Evolutionary conservation across 2,888 invertebrate species (phyloP).

Genomic region (Empis livida): DNA sequence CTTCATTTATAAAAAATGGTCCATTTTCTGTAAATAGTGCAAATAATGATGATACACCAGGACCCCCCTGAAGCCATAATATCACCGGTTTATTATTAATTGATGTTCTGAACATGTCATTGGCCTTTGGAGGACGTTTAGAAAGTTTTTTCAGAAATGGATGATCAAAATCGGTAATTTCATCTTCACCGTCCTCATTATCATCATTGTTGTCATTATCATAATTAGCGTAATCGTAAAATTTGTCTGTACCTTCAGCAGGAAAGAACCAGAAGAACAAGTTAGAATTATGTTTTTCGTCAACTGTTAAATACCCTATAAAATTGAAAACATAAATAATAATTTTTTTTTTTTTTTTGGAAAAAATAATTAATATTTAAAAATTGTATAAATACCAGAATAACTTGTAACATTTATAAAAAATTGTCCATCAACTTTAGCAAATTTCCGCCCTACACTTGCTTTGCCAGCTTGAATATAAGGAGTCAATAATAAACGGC

Average conservation of each 20-base stretch:
- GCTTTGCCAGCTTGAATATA: slow-evolving; percentile 26
- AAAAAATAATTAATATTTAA: too few relatives aligned
- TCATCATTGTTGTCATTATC: not conserved
- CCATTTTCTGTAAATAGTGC: slow-evolving; percentile 78
- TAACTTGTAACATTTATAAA: slow-evolving; percentile 38
- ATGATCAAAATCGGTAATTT: slow-evolving; percentile 21
- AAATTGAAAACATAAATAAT: slow-evolving; percentile 35
- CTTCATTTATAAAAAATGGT: slow-evolving; percentile 46
- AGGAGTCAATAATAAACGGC: slow-evolving; percentile 32
- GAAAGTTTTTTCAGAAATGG: slow-evolving; percentile 45
- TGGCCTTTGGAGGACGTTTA: slow-evolving; percentile 36
- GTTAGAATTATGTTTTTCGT: slow-evolving; percentile 62
- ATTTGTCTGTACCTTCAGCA: slow-evolving; percentile 36
- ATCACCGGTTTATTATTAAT: slow-evolving; percentile 46
- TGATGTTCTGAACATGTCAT: slow-evolving; percentile 4
- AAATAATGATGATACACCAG: slow-evolving; percentile 65
- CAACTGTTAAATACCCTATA: slow-evolving; percentile 74
- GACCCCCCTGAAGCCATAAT: slow-evolving; percentile 79
- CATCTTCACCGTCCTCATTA: slow-evolving; percentile 38
- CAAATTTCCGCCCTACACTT: slow-evolving; percentile 20
- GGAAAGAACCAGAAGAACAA: slow-evolving; percentile 91
- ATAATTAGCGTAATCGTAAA: slow-evolving; percentile 20
- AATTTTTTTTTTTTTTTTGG: slow-evolving; percentile 37
- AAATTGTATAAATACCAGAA: slow-evolving; percentile 30
- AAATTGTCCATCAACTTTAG: slow-evolving; percentile 26